phyloP scores from a whole-genome alignment of 1,140 invertebrate genomes.

The Bombyx mori region ASM3026992v2 NC_085122.1:1387001-1387500 shows the following conservation, averaged over 20 bases:
- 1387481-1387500: slow-evolving; percentile 83
- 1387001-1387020: no score
- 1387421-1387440: neutral
- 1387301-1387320: slow-evolving; percentile 94
- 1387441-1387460: slow-evolving; percentile 91
- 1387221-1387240: slow-evolving; percentile 42
- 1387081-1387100: no score
- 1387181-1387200: slow-evolving; percentile 23
- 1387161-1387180: no score
- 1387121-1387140: no score
- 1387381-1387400: neutral
- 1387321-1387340: slow-evolving; percentile 90
- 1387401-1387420: neutral
- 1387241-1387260: slow-evolving; percentile 66
- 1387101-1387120: no score
- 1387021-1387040: no score
- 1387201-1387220: slow-evolving; percentile 44
- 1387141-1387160: no score
- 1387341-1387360: slow-evolving; percentile 12
- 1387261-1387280: slow-evolving; percentile 64
- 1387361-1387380: neutral
- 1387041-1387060: no score
- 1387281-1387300: slow-evolving; percentile 74
- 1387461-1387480: slow-evolving; percentile 95
- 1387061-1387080: no score